These are phyloP conservation scores for Melanotaenia pygmaea DNA, from an alignment of 2,797 vertebrate species.

Conservation along the genomic window DNA sequence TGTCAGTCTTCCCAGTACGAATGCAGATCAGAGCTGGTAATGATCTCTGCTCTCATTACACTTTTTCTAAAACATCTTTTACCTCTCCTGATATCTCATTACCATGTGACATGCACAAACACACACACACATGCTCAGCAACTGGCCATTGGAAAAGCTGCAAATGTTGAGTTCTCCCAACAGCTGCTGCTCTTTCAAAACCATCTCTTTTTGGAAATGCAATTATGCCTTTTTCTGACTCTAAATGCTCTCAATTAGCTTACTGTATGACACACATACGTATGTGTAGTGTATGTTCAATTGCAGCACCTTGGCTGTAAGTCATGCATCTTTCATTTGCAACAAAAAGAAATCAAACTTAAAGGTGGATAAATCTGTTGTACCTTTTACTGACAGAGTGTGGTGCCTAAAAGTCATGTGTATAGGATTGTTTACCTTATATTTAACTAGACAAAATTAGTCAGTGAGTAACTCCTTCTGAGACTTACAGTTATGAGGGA, in stretches of 20 bases:
- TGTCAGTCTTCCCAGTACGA: slow-evolving; percentile 13
- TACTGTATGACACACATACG: background rate
- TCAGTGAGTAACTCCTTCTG: background rate
- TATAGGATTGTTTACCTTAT: too few relatives aligned
- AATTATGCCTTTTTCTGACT: background rate
- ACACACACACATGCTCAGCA: slow-evolving; percentile 21
- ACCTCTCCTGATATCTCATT: slow-evolving; percentile 7
- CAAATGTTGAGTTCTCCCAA: background rate
- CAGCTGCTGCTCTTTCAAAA: background rate
- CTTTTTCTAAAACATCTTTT: slow-evolving; percentile 19
- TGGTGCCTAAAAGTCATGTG: background rate
- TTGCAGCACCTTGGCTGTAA: slow-evolving; percentile 6
- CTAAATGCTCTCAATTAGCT: background rate
- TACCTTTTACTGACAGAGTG: too few relatives aligned
- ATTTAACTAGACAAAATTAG: background rate
- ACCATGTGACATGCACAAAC: slow-evolving; percentile 35
- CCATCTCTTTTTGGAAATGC: background rate
- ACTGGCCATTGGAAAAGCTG: background rate
- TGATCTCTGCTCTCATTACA: slow-evolving; percentile 14
- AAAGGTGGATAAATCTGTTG: background rate
- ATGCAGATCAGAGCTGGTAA: slow-evolving; percentile 2
- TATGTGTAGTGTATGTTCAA: background rate
- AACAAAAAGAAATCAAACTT: background rate
- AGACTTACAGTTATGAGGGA: slow-evolving; percentile 22
- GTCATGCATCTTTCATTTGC: background rate